Percentiles rank a stretch among this genome's conserved stretches.
phyloP scores from a whole-genome alignment of 2,888 invertebrate species.

The Heteropelma amictum region DNA sequence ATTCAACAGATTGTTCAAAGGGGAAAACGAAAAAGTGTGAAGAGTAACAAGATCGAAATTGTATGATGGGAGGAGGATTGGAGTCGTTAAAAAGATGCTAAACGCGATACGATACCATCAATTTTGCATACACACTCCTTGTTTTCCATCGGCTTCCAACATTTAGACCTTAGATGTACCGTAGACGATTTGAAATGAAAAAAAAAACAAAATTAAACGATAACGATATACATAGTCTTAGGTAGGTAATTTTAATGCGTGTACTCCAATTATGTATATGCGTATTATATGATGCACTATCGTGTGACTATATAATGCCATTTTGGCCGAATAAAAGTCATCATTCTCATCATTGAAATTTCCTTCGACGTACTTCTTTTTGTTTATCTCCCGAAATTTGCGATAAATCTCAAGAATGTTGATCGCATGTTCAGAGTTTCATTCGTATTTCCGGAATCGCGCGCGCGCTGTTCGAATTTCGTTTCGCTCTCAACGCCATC shows the following conservation, averaged over 20 bases:
- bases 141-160: conserved; percentile 57
- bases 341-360: conserved; percentile 56
- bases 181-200: conserved; percentile 35
- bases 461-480: no score
- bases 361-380: no score
- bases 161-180: conserved; percentile 39
- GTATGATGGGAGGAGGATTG: conserved; percentile 28
- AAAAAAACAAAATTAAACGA: not conserved
- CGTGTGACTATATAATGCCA: conserved; percentile 57
- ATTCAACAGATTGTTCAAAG: conserved; percentile 2
- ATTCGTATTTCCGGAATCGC: no score
- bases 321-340: conserved; percentile 59
- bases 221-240: conserved; percentile 26
- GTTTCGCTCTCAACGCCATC: no score
- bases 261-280: conserved; percentile 59
- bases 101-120: not conserved
- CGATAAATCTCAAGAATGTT: no score
- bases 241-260: conserved; percentile 60
- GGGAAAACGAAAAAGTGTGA: not conserved
- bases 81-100: not conserved
- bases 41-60: not conserved
- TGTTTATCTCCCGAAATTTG: no score
- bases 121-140: conserved; percentile 16
- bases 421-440: no score
- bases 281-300: conserved; percentile 50